Evolutionary conservation across 2,888 invertebrate genomes (phyloP), one percentile per base, ranked within the genome.

Genomic region (Drosophila maculinotata): DNA sequence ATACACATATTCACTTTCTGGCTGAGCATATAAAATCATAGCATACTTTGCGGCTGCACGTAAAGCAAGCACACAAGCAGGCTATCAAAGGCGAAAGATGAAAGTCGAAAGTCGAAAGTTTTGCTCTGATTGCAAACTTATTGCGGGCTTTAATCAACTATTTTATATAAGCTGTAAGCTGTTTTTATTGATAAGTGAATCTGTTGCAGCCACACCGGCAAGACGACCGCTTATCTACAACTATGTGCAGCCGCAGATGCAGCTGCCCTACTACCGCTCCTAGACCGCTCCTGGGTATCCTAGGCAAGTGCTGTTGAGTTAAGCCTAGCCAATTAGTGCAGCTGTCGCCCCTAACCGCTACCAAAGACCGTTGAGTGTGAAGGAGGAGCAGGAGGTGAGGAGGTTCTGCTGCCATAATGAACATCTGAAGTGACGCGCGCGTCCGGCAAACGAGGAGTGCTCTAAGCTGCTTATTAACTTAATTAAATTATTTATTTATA

Each of bases 171-270:
- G n/a, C 20, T 14, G 9, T 35, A 48, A 20, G 17, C 44, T 30
- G 45, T 25, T 51, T 17, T 10, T 33, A 58, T 36, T 65, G 25
- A 63, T 51, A 33, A 9, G 23, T 14, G 28, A 3, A 31, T 41
- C 48, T 17, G 4, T 76, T 85, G 41, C 83, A 85, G 85, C 78
- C 28, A 75, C 79, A 8, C 73, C 79, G 14, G 81, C 81, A n/a
- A 67, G 81, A 56, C 66, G 87, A 51, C 90, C 90, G 10, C 69
- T 90, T 33, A 80, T 88, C 44, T 90, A 90, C 62, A 90, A 90
- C 64, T 90, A 90, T 51, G 60, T 89, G 64, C 89, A 89, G 48
- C 88, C 88, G n/a, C 87, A 87, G 62, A 57, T 79, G 26, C 88
- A 87, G 53, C 67, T 83, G 59, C 89, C 90, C 26, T 90, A 79